Conservation (phyloP, 2,888 invertebrate species). For the Caenorhabditis afra region DNA sequence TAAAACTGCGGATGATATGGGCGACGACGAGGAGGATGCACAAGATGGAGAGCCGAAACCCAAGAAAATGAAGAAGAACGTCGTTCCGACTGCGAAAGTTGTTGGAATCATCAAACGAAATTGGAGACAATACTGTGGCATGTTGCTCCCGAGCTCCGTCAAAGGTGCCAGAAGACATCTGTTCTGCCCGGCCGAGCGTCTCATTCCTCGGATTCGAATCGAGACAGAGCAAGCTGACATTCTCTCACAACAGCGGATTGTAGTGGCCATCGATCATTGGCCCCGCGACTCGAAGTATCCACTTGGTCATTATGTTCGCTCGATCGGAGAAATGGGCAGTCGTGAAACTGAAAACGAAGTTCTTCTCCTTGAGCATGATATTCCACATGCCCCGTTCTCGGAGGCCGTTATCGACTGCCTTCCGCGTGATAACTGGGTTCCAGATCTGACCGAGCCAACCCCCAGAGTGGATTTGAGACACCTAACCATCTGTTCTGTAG, state of each 20-base stretch:
- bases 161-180: slow-evolving; percentile 85
- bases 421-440: slow-evolving; percentile 84
- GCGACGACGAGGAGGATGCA: slow-evolving; percentile 68
- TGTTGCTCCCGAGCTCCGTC: slow-evolving; percentile 85
- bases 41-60: slow-evolving; percentile 61
- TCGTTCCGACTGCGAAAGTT: slow-evolving; percentile 86
- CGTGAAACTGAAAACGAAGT: slow-evolving; percentile 96
- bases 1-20: slow-evolving; percentile 69
- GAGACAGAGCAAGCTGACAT: slow-evolving; percentile 85
- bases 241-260: slow-evolving; percentile 85
- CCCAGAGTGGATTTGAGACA: slow-evolving; percentile 89
- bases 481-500: slow-evolving; percentile 86
- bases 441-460: slow-evolving; percentile 81
- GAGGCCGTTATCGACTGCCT: slow-evolving; percentile 93
- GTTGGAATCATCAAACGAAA: slow-evolving; percentile 97
- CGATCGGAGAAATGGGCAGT: slow-evolving; percentile 93
- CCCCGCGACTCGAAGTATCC: slow-evolving; percentile 84
- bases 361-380: slow-evolving; percentile 94
- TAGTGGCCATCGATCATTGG: slow-evolving; percentile 97
- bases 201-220: slow-evolving; percentile 94
- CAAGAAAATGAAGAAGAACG: slow-evolving; percentile 63
- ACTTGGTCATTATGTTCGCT: slow-evolving; percentile 90
- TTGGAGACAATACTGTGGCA: slow-evolving; percentile 98
- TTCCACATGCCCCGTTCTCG: slow-evolving; percentile 95
- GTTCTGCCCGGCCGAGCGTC: slow-evolving; percentile 94